These are phyloP conservation scores for Burhinus bistriatus DNA, from an alignment of 2,113 vertebrate genomes.

Conservation along the genomic window DNA sequence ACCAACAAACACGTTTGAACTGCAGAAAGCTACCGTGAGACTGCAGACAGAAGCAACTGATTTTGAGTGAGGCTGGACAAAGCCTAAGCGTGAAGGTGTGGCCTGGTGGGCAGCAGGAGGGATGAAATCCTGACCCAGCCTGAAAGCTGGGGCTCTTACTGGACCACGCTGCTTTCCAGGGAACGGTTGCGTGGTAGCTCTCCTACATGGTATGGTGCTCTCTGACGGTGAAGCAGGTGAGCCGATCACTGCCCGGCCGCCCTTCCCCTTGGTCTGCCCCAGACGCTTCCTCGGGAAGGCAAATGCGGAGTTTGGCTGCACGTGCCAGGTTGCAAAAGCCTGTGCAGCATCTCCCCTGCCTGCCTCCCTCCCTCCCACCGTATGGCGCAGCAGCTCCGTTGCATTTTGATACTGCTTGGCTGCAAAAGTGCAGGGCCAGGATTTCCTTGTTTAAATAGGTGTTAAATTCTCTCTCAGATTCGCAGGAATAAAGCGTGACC, in stretches of 20 bases:
- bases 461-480: constrained; percentile 51
- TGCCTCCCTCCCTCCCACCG: not conserved
- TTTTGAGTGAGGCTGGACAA: not conserved
- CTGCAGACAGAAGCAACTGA: not conserved
- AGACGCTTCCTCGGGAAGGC: not conserved
- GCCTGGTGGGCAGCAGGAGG: not conserved
- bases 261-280: not conserved
- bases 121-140: not conserved
- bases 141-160: not conserved
- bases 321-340: not conserved
- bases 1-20: not conserved
- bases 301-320: not conserved
- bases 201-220: accelerated
- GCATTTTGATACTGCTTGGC: not conserved
- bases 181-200: not conserved
- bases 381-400: not conserved
- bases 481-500: constrained; percentile 13
- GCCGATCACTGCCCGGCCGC: accelerated
- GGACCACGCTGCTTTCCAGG: not conserved
- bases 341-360: not conserved
- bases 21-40: not conserved
- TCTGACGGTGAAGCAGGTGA: not conserved
- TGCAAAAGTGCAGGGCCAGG: not conserved
- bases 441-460: constrained; percentile 44
- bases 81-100: not conserved